Percentiles rank a stretch among this genome's conserved stretches.
Conservation (phyloP, 2,797 vertebrate species). For the Bufotes viridis region DNA sequence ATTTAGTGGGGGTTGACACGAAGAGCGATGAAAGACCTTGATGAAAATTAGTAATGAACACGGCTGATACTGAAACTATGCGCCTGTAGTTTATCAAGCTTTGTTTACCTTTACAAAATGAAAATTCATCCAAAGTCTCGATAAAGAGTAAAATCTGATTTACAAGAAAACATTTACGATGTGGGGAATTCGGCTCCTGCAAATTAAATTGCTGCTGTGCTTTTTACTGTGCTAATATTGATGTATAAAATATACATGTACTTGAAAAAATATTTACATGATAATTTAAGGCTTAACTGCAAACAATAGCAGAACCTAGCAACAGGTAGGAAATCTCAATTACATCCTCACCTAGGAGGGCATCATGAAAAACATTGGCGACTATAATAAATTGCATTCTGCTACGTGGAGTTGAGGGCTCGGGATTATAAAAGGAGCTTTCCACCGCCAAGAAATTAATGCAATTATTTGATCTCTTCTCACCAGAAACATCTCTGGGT, state of each 20-base stretch:
- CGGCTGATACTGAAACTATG: background rate
- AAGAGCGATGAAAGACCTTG: background rate
- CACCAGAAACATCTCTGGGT: constrained; percentile 1
- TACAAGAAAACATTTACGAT: background rate
- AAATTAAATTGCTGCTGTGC: background rate
- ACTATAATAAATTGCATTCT: background rate
- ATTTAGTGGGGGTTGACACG: background rate
- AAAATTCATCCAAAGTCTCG: background rate
- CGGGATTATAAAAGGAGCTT: background rate
- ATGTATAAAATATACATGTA: constrained; percentile 26
- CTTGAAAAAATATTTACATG: constrained; percentile 24
- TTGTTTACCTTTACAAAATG: constrained; percentile 8
- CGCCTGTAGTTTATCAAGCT: background rate
- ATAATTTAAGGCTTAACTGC: background rate
- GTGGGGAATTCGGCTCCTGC: background rate
- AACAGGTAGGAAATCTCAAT: constrained; percentile 35
- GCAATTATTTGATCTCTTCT: constrained; percentile 25
- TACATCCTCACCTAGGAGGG: constrained; percentile 33
- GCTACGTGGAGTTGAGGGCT: background rate
- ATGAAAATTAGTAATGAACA: background rate
- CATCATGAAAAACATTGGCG: constrained; percentile 20
- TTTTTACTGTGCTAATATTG: background rate
- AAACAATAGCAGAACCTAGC: constrained; percentile 23
- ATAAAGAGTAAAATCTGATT: constrained; percentile 31
- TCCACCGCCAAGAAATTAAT: constrained; percentile 13